Evolutionary conservation across 2,888 invertebrate genomes (phyloP), one percentile per base, ranked within the genome.

Genomic region (Cantharis lateralis): DNA sequence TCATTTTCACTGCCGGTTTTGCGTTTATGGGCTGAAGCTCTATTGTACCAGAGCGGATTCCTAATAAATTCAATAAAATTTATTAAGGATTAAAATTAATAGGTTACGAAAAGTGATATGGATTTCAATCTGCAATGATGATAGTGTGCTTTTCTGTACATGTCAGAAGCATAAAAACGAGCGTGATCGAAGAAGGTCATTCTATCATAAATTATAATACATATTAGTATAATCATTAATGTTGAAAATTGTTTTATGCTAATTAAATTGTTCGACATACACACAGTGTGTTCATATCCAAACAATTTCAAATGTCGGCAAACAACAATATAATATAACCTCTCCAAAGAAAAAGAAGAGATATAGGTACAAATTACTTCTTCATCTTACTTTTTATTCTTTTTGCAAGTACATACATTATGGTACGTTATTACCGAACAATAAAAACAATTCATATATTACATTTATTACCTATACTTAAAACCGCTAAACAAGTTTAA

Each of bases 101-200:
- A 5, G 5, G 1, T n/a, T 48, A 48, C n/a, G n/a, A 48, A 48
- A n/a, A 48, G 48, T 9, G 48, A 48, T 48, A 48, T n/a, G 48
- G 48, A 48, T 48, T 48, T 48, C 48, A 48, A 48, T 48, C 48
- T 48, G n/a, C 48, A 48, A n/a, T n/a, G 48, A 48, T n/a, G 48
- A 48, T 48, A 48, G n/a, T 66, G n/a, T 66, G 24, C 64, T 20
- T 66, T 66, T 66, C 20, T 66, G 64, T 66, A 66, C 64, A 66
- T 66, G 64, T 24, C 64, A 66, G 18, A 13, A 66, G n/a, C 64
- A 66, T 66, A 66, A 66, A 66, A 66, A 18, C 64, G 24, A 66
- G 64, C 64, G 64, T 66, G 64, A 66, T 66, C 64, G 16, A 66
- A 66, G 64, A 66, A 66, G 64, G 64, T 66, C 64, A 66, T 15